phyloP scores from a whole-genome alignment of 2,113 vertebrate genomes.

The Neotoma lepida region DNA sequence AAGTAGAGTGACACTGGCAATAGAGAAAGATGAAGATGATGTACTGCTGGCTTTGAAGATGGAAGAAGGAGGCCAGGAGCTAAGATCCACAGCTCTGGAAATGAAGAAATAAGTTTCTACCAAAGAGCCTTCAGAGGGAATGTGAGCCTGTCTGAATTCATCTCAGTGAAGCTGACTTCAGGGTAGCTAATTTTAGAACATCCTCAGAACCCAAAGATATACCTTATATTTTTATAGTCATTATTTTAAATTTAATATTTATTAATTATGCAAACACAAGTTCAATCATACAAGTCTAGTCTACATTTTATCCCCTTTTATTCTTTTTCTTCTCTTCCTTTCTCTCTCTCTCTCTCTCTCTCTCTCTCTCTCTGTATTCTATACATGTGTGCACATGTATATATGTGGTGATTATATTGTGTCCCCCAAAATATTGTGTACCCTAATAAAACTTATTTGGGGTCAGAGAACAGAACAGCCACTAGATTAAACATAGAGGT shows the following conservation, averaged over 20 bases:
- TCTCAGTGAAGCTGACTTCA: neutral
- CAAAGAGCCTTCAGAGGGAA: neutral
- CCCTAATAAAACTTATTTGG: no score
- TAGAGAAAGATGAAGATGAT: neutral
- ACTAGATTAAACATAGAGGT: no score
- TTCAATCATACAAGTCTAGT: neutral
- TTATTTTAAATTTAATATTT: neutral
- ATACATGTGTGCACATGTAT: neutral
- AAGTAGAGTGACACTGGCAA: neutral
- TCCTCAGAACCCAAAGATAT: neutral
- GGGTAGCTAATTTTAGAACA: neutral
- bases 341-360: neutral
- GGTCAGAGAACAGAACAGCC: no score
- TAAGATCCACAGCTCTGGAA: neutral
- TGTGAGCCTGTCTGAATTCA: neutral
- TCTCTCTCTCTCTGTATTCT: neutral
- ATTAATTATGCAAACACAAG: neutral
- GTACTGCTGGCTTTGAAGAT: neutral
- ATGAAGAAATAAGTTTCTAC: neutral
- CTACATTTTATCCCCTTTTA: neutral
- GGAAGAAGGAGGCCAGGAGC: neutral
- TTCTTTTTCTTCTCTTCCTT: neutral
- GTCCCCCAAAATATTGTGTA: no score
- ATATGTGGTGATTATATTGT: no score
- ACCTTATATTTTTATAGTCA: neutral